These are phyloP conservation scores for Metopolophium dirhodum DNA, from an alignment of 1,140 invertebrate genomes.

Conservation along the genomic window DNA sequence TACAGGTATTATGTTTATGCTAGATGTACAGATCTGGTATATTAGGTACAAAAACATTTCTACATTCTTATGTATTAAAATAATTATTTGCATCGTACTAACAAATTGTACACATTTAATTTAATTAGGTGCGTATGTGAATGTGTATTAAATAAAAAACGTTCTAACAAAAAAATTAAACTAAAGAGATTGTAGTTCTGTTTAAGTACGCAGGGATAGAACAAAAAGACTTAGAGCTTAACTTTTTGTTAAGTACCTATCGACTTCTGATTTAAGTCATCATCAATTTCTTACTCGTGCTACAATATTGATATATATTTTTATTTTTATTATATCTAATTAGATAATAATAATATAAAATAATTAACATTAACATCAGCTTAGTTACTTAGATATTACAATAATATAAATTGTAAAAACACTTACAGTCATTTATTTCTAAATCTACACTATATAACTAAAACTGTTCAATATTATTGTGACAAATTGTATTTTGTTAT, in stretches of 20 bases:
- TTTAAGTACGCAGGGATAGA: background rate
- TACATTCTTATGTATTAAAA: background rate
- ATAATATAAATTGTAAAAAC: background rate
- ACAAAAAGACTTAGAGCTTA: background rate
- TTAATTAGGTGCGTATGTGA: background rate
- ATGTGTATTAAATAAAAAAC: background rate
- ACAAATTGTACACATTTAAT: background rate
- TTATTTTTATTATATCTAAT: too few relatives aligned
- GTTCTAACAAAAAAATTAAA: background rate
- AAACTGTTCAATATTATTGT: background rate
- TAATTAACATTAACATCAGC: background rate
- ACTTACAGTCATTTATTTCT: background rate
- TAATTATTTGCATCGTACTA: background rate
- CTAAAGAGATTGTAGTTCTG: background rate
- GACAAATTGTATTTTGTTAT: background rate
- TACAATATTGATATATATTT: background rate
- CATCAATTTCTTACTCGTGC: background rate
- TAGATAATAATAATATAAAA: background rate
- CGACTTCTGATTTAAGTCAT: background rate
- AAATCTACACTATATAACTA: slow-evolving; percentile 3
- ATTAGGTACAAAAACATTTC: background rate
- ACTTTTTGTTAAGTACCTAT: background rate
- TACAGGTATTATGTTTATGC: background rate
- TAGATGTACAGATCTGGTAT: background rate
- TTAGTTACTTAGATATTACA: background rate